A percentile compares a stretch with the other conserved stretches of the same genome.
These are phyloP conservation scores for Camelus dromedarius DNA, from an alignment of 2,113 vertebrate genomes.

Conservation along the genomic window DNA sequence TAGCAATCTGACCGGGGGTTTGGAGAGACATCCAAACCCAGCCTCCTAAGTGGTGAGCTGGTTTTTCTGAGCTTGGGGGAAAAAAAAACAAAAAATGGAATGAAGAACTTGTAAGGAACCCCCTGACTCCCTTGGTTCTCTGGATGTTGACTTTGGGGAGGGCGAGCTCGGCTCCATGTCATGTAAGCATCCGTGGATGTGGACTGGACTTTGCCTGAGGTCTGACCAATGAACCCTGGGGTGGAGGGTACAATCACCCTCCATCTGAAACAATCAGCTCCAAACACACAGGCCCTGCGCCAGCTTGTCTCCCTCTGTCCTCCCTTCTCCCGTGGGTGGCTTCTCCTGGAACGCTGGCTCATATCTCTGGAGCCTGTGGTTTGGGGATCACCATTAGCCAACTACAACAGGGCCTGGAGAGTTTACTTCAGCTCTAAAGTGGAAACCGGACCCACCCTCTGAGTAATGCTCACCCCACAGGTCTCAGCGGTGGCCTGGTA, in stretches of 20 bases:
- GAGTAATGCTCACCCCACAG: not conserved
- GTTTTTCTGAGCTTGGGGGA: not conserved
- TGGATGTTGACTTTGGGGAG: not conserved
- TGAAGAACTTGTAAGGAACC: slow-evolving; percentile 1
- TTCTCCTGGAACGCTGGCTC: slow-evolving; percentile 59
- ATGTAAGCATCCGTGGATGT: not conserved
- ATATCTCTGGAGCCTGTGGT: slow-evolving; percentile 78
- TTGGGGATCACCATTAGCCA: slow-evolving; percentile 68
- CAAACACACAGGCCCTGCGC: not conserved
- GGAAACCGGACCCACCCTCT: slow-evolving; percentile 19
- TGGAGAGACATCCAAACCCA: slow-evolving; percentile 28
- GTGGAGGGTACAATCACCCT: not conserved
- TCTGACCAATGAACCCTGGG: not conserved
- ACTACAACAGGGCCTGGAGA: slow-evolving; percentile 53
- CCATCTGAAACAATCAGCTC: not conserved
- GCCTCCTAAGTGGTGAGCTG: not conserved
- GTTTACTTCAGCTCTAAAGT: slow-evolving; percentile 55
- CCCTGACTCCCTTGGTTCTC: not conserved
- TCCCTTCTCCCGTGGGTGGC: slow-evolving; percentile 43
- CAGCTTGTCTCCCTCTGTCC: not conserved
- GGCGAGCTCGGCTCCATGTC: not conserved
- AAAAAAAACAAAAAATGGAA: not conserved
- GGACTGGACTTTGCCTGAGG: not conserved
- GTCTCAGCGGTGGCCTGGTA: not conserved
- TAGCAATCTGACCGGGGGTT: not conserved